phyloP scores from a whole-genome alignment of 2,797 vertebrate species.

The Oceanodroma leucorhoa region DNA sequence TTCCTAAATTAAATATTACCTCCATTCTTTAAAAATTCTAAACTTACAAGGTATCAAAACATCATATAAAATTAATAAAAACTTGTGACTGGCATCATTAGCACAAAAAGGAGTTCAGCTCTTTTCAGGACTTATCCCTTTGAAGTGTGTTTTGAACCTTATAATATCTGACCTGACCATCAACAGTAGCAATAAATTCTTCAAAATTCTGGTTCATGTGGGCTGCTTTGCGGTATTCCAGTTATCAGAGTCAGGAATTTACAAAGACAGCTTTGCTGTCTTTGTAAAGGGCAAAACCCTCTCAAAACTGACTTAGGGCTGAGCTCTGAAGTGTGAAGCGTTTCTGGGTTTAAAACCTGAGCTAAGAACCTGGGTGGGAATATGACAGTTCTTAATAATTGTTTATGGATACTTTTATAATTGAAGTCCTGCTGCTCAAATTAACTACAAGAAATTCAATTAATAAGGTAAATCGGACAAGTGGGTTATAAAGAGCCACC shows the following conservation, averaged over 20 bases:
- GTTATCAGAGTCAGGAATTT: background rate
- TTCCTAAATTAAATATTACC: background rate
- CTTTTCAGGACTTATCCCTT: background rate
- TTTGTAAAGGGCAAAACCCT: background rate
- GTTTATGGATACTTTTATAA: background rate
- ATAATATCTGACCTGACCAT: background rate
- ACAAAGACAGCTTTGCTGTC: background rate
- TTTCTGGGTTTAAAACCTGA: background rate
- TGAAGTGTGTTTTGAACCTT: background rate
- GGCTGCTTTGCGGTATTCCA: background rate
- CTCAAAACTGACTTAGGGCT: background rate
- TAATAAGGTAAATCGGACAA: background rate
- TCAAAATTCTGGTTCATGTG: background rate
- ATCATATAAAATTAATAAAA: background rate
- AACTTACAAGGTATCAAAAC: background rate
- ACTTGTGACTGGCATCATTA: background rate
- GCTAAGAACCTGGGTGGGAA: background rate
- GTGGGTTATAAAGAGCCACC: background rate
- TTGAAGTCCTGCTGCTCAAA: conserved; percentile 26
- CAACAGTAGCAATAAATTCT: background rate
- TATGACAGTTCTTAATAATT: background rate
- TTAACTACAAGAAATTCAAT: background rate
- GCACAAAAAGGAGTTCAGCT: background rate
- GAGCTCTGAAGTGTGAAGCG: background rate
- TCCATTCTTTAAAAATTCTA: background rate